Conservation (phyloP, 92 coral and sea anemone genomes). For the Umimayanthus kanabou region DNA sequence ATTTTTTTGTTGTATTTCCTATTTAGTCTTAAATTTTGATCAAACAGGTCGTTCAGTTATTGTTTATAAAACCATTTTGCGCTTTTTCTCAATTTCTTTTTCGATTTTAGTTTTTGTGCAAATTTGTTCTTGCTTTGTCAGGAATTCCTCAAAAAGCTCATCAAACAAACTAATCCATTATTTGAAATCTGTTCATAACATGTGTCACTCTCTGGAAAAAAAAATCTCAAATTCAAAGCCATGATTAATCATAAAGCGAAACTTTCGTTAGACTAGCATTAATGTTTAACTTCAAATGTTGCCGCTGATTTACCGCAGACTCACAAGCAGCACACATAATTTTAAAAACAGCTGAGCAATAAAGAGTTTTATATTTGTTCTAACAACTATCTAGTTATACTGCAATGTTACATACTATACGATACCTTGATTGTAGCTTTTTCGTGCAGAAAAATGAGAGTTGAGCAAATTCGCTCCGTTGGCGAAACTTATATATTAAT, state of each 20-base stretch:
- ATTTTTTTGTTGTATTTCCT: neutral
- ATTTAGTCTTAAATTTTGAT: neutral
- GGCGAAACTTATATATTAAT: neutral
- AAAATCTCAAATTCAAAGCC: too few species aligned
- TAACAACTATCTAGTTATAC: too few species aligned
- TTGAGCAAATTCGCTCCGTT: neutral
- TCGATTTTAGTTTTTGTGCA: too few species aligned
- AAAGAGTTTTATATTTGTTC: neutral
- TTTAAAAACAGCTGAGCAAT: neutral
- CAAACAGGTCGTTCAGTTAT: neutral
- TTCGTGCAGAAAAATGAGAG: neutral
- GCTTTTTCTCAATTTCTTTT: too few species aligned
- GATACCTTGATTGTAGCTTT: neutral
- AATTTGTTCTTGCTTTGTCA: neutral
- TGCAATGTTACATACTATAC: neutral
- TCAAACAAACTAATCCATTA: neutral
- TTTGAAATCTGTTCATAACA: neutral
- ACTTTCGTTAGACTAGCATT: neutral
- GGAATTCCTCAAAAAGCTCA: neutral
- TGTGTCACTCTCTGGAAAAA: neutral
- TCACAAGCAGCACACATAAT: neutral
- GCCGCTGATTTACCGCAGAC: neutral
- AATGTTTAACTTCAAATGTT: neutral
- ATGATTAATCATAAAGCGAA: too few species aligned
- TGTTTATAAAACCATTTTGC: neutral